Evolutionary conservation across 2,888 invertebrate species (phyloP), one percentile per base, ranked within the genome.

Genomic region (Thecophora atra): DNA sequence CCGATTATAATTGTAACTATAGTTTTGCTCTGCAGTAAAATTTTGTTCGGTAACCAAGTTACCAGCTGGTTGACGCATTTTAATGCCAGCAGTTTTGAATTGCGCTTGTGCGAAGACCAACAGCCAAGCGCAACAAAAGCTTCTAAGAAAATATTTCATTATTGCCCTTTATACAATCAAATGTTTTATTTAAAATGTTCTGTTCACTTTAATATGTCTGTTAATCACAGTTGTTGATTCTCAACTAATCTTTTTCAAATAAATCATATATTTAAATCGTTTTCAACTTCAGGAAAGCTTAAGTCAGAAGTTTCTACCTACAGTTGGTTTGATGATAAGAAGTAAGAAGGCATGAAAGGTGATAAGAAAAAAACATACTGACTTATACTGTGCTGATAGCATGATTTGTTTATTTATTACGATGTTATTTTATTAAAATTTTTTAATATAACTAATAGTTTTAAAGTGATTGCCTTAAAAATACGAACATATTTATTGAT

Each of bases 61-160:
- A 72, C 37, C 65, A 8, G 47, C 37, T 3, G 81, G 81, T 37
- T 83, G 79, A 13, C 80, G 84, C 0, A 83, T 84, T 63, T 84
- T 83, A 62, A 84, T 83, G 75, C 84, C 84, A 3, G 79, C 74
- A 26, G 82, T 83, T 72, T 83, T 83, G 42, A 77, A 79, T 73
- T 83, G 83, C 17, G 79, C 81, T 24, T 77, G 76, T 17, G 65
- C 76, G 8, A 51, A 62, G 13, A 58, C 65, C 47, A 71, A 17
- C 70, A 72, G 7, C 6, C 24, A 69, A 19, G 60, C 13, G 15
- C 26, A 44, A 28, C 63, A 69, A 66, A n/a, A 51, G 72, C 0
- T 21, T 60, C 42, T 30, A 74, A 19, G 1, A n/a, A 76, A 72
- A 65, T 70, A 72, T 71, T 75, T 76, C 78, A 78, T 78, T 69